These are phyloP conservation scores for Bombus superbus DNA, from an alignment of 1,140 invertebrate genomes.

Conservation along the genomic window DNA sequence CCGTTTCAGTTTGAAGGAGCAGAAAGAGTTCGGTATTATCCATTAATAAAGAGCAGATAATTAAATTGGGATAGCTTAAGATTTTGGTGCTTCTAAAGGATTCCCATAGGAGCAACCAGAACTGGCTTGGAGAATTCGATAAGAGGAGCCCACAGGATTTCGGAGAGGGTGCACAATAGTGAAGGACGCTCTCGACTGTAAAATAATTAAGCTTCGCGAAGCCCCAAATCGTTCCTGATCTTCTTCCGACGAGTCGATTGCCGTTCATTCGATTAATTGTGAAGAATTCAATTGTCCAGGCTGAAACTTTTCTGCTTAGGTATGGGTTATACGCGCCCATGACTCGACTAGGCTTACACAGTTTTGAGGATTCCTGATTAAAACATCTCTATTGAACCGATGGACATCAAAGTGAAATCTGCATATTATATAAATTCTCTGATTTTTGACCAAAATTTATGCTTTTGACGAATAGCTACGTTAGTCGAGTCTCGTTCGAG, in stretches of 20 bases:
- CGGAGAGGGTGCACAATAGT: constrained; percentile 40
- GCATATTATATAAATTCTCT: not conserved
- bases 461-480: too few relatives aligned
- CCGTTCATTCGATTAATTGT: constrained; percentile 45
- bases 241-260: constrained; percentile 26
- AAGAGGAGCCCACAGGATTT: constrained; percentile 53
- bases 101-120: constrained; percentile 31
- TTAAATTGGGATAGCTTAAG: constrained; percentile 41
- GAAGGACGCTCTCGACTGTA: constrained; percentile 44
- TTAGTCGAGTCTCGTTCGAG: too few relatives aligned
- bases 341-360: not conserved
- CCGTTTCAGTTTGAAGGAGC: not conserved
- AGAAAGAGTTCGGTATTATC: not conserved
- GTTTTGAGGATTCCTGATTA: not conserved
- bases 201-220: constrained; percentile 47
- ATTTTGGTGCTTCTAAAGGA: constrained; percentile 32
- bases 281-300: constrained; percentile 36
- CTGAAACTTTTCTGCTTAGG: constrained; percentile 25
- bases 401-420: constrained; percentile 5
- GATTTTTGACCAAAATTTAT: not conserved
- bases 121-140: constrained; percentile 48
- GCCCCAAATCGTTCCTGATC: constrained; percentile 46
- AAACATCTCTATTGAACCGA: not conserved
- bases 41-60: constrained; percentile 22
- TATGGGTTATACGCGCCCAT: not conserved